Evolutionary conservation across 1,140 invertebrate species (phyloP).

Genomic region (Bilobella aurantiaca): DNA sequence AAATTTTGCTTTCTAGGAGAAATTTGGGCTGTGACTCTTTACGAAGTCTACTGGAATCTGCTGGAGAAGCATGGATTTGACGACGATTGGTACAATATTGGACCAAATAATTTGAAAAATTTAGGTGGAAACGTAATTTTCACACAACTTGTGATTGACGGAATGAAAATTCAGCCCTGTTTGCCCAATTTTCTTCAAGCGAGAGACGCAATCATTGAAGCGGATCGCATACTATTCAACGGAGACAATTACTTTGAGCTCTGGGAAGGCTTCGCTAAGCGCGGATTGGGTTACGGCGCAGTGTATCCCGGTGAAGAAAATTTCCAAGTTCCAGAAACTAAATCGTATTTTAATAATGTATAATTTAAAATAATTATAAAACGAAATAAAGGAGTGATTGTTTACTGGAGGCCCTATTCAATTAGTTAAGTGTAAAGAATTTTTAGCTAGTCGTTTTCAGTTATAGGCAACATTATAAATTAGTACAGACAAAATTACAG

Average conservation of each 20-base stretch:
- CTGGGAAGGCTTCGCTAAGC: constrained; percentile 1
- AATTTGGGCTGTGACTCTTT: constrained; percentile 9
- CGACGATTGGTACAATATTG: neutral
- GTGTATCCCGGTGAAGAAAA: neutral
- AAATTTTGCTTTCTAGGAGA: neutral
- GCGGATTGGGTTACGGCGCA: neutral
- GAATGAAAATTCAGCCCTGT: constrained; percentile 9
- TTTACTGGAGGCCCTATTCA: no score
- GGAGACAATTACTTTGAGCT: neutral
- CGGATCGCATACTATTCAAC: neutral
- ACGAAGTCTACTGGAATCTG: constrained; percentile 10
- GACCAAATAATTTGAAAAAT: neutral
- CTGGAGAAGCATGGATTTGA: constrained; percentile 2
- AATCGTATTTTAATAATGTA: no score
- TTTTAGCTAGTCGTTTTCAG: no score
- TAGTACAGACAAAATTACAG: no score
- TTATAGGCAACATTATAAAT: no score
- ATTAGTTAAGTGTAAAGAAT: no score
- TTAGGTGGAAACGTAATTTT: neutral
- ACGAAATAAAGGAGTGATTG: no score
- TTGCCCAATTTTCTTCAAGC: neutral
- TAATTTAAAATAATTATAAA: no score
- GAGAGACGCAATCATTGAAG: neutral
- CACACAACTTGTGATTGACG: constrained; percentile 1
- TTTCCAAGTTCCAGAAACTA: neutral